phyloP scores from a whole-genome alignment of 2,113 vertebrate species.

The Carassius carassius region DNA sequence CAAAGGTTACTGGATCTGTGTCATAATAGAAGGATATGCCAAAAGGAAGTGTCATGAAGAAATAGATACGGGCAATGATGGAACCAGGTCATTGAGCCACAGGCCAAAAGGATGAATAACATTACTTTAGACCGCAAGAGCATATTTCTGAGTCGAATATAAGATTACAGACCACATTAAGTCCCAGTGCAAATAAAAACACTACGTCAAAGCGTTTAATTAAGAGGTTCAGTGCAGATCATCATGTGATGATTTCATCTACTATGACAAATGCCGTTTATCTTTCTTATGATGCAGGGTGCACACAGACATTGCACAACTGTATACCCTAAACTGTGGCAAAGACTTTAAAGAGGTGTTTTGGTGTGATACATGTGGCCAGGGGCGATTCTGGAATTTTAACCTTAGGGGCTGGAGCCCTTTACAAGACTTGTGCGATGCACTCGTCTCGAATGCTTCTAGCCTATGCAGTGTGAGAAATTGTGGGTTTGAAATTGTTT shows the following conservation, averaged over 20 bases:
- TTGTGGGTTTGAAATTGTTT: background rate
- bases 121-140: background rate
- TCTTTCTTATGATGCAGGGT: too few species aligned
- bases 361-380: background rate
- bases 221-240: background rate
- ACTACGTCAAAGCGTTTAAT: background rate
- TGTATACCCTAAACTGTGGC: background rate
- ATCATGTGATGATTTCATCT: background rate
- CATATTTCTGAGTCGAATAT: slow-evolving; percentile 1
- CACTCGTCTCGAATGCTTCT: background rate
- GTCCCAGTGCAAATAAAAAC: background rate
- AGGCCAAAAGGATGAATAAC: background rate
- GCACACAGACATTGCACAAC: background rate
- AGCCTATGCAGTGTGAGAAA: background rate
- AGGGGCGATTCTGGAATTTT: background rate
- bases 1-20: background rate
- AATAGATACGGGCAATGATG: background rate
- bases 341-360: background rate
- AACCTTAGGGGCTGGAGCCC: background rate
- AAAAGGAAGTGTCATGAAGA: background rate
- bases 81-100: background rate
- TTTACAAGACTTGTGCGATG: background rate
- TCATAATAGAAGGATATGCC: background rate
- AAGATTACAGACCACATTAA: background rate
- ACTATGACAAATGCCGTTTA: background rate